phyloP scores from a whole-genome alignment of 2,888 invertebrate genomes.

The Clistopyga incitator region DNA sequence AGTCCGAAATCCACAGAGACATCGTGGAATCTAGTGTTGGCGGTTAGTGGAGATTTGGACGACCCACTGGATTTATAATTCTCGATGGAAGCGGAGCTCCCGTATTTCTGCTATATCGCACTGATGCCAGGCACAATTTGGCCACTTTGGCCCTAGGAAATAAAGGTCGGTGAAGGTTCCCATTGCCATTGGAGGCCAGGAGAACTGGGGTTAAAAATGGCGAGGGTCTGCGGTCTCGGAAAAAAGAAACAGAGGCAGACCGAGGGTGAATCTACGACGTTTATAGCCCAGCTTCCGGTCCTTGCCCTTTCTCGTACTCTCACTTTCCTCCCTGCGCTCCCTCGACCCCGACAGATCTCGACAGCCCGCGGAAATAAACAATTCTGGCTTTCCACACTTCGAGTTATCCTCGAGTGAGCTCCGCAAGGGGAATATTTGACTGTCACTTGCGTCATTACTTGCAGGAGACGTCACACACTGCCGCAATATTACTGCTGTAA shows the following conservation, averaged over 20 bases:
- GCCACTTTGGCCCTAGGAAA: constrained; percentile 41
- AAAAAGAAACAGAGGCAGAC: constrained; percentile 6
- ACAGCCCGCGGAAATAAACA: constrained; percentile 43
- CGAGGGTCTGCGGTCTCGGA: background rate
- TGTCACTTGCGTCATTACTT: constrained; percentile 32
- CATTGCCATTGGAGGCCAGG: constrained; percentile 3
- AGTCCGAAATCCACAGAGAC: constrained; percentile 37
- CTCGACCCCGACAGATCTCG: constrained; percentile 11
- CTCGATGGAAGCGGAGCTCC: constrained; percentile 32
- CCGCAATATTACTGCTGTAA: constrained; percentile 22
- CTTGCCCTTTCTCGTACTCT: constrained; percentile 13
- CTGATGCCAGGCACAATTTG: constrained; percentile 35
- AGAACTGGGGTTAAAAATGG: constrained; percentile 27
- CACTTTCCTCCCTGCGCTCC: constrained; percentile 10
- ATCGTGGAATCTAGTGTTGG: background rate
- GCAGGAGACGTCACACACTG: constrained; percentile 9
- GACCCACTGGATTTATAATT: constrained; percentile 38
- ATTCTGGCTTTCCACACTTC: constrained; percentile 41
- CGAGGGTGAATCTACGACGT: constrained; percentile 34
- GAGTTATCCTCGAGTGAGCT: constrained; percentile 1
- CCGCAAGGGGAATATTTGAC: constrained; percentile 32
- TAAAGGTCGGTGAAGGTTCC: constrained; percentile 20
- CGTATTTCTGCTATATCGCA: constrained; percentile 18
- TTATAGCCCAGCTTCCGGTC: constrained; percentile 35
- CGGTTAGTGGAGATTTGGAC: constrained; percentile 1